These are phyloP conservation scores for Mamestra brassicae DNA, from an alignment of 2,888 invertebrate species.

Conservation along the genomic window DNA sequence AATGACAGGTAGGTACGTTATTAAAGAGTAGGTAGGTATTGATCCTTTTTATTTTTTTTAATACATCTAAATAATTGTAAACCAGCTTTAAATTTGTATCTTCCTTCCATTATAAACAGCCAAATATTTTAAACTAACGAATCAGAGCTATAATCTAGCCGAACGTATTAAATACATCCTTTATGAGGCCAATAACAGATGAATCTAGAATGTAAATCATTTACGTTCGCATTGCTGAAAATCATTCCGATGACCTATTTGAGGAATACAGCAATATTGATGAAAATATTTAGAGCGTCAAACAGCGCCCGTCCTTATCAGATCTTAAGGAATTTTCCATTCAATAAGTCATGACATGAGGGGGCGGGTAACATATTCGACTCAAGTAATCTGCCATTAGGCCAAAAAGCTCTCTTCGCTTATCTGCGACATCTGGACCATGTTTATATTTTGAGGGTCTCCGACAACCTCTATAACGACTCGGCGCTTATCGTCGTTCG, in stretches of 20 bases:
- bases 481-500: conserved; percentile 85
- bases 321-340: conserved; percentile 79
- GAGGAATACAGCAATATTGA: conserved; percentile 5
- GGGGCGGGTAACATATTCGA: conserved; percentile 78
- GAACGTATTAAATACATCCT: conserved; percentile 31
- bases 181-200: neutral
- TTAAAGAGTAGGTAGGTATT: neutral
- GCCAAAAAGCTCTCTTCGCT: conserved; percentile 87
- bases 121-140: neutral
- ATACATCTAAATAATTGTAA: neutral
- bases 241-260: conserved; percentile 25
- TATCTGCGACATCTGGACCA: conserved; percentile 89
- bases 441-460: conserved; percentile 90
- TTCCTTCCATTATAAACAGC: neutral
- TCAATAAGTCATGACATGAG: conserved; percentile 79
- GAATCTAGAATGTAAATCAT: conserved; percentile 34
- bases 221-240: neutral
- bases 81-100: neutral
- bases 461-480: conserved; percentile 89
- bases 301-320: conserved; percentile 59
- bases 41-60: neutral
- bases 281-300: conserved; percentile 24
- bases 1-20: neutral
- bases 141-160: conserved; percentile 1
- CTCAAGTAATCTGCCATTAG: conserved; percentile 89